Conservation (phyloP, 2,888 invertebrate species). For the Pterostichus niger region DNA sequence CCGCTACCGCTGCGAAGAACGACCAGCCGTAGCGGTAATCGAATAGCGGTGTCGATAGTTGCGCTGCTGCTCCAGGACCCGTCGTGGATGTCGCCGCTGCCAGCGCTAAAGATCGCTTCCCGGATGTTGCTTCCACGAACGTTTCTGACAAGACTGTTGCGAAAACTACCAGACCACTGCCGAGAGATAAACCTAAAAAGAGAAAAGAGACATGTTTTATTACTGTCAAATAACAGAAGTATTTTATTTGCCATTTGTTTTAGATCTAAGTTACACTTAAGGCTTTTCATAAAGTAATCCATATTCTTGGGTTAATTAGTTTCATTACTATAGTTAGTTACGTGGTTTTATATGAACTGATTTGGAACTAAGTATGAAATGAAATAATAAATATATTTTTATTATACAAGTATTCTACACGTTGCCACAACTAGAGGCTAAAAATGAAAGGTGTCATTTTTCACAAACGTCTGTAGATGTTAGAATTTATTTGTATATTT, state of each 20-base stretch:
- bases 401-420: too few relatives aligned
- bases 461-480: too few relatives aligned
- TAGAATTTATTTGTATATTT: too few relatives aligned
- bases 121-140: slow-evolving; percentile 77
- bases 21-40: slow-evolving; percentile 83
- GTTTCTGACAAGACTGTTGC: slow-evolving; percentile 82
- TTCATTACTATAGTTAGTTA: too few relatives aligned
- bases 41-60: slow-evolving; percentile 73
- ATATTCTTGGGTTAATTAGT: too few relatives aligned
- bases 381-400: too few relatives aligned
- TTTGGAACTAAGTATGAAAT: too few relatives aligned
- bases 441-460: too few relatives aligned
- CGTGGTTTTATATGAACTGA: too few relatives aligned
- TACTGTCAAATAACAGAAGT: too few relatives aligned
- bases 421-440: too few relatives aligned
- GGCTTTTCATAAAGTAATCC: too few relatives aligned
- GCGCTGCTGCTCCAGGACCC: slow-evolving; percentile 65
- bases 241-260: neutral
- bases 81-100: slow-evolving; percentile 58
- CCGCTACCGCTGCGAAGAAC: slow-evolving; percentile 81
- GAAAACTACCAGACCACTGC: slow-evolving; percentile 81
- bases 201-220: neutral
- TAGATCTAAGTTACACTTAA: neutral
- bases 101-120: slow-evolving; percentile 72
- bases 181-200: slow-evolving; percentile 80